A percentile compares a stretch with the other conserved stretches of the same genome.
Evolutionary conservation across 2,113 vertebrate genomes (phyloP).

Genomic region (Piliocolobus tephrosceles): DNA sequence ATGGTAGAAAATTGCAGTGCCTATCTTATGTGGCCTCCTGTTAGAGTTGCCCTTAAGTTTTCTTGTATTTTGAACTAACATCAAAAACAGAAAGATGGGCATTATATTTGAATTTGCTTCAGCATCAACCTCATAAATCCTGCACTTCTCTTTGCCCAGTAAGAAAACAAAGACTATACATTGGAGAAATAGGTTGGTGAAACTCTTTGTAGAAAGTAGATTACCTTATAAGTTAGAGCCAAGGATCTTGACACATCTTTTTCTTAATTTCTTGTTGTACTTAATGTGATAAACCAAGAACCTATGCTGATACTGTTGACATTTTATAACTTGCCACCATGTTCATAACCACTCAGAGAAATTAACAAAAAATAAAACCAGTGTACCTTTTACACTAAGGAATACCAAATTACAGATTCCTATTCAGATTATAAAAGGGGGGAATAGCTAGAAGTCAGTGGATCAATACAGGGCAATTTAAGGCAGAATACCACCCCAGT

Average conservation of each 20-base stretch:
- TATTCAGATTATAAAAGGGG: not conserved
- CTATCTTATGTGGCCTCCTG: not conserved
- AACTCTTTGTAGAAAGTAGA: not conserved
- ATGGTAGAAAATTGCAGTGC: not conserved
- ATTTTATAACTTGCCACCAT: not conserved
- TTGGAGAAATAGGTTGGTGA: not conserved
- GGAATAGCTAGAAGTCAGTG: not conserved
- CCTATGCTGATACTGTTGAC: not conserved
- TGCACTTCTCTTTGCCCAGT: not conserved
- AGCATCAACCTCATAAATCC: not conserved
- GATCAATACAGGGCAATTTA: not conserved
- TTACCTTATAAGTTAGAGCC: not conserved
- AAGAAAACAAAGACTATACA: not conserved
- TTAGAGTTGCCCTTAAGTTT: not conserved
- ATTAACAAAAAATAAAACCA: not conserved
- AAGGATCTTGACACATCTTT: not conserved
- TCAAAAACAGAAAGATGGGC: not conserved
- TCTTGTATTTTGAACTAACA: not conserved
- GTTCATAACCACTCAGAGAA: not conserved
- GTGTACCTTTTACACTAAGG: not conserved
- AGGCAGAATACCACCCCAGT: not conserved
- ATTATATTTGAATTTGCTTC: not conserved
- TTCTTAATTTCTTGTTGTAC: not conserved
- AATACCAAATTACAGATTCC: not conserved
- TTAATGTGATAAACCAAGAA: not conserved